Base-by-base conservation (phyloP, 1,140 invertebrate species). In the Drosophila arawakana region DNA sequence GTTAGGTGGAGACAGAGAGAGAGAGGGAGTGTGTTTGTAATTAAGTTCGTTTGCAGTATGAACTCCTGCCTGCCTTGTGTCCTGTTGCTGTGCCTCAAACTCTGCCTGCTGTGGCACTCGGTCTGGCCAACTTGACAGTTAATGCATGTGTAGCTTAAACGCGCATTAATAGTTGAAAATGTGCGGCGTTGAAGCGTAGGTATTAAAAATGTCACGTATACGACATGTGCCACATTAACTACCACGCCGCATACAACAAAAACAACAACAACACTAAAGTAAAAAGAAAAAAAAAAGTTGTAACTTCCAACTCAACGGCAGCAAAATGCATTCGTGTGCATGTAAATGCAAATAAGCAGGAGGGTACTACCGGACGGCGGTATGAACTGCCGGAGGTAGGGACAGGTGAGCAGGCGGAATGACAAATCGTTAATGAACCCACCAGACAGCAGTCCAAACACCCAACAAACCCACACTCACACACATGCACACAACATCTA, bases 151-250 rank as follows among this genome's bases (percentile, higher is more conserved):
- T 88, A 88, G 83, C 84, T 88, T 88, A 88, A 88, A 88, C 88
- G 80, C 77, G 77, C 83, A 88, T 88, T 88, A 88, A 88, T 88
- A 88, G 83, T 88, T 88, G 83, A 88, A 89, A 88, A 89, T 88
- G 83, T 88, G 83, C 84, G 83, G 84, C 83, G 84, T 89, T 86
- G 83, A 86, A 86, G 83, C 83, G 83, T 86, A 83, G 83, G 83
- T 86, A 83, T 88, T 88, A 88, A 88, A 88, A 88, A 89, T 88
- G 83, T 88, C 83, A 88, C 83, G 83, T 88, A 83, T 83, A 89
- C 83, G 83, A 88, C 83, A 89, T 88, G 83, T 88, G 84, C 52
- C 83, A 88, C 84, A 88, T 89, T 86, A 88, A 88, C 82, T 86
- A 86, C 82, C 43, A 47, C 66, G 72, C 69, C 79, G 80, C 82